These are phyloP conservation scores for Drosophila sucinea DNA, from an alignment of 1,140 invertebrate genomes.

Conservation along the genomic window DNA sequence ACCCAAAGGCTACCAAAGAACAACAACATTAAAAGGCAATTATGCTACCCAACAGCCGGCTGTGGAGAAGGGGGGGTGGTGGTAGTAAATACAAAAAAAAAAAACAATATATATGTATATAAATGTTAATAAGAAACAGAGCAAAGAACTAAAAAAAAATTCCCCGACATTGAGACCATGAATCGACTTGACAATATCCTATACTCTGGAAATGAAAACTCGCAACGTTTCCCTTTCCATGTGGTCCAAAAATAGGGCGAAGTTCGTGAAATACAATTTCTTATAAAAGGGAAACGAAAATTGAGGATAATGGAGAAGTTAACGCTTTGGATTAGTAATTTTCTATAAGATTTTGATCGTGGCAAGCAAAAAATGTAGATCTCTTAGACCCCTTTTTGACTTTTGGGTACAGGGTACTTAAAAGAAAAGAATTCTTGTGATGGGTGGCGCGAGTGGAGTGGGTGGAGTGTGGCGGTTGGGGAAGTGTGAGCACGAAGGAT, in stretches of 20 bases:
- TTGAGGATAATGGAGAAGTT: no score
- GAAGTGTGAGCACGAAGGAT: conserved; percentile 3
- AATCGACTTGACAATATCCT: neutral
- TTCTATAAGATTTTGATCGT: no score
- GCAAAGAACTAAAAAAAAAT: conserved; percentile 25
- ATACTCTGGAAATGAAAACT: neutral
- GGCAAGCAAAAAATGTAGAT: no score
- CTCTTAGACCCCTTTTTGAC: no score
- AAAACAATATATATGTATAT: conserved; percentile 14
- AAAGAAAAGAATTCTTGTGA: neutral
- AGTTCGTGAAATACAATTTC: no score
- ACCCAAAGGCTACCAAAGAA: conserved; percentile 26
- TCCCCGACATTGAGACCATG: neutral
- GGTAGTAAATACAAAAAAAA: conserved; percentile 6
- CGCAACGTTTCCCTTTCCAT: no score
- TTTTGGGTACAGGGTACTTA: neutral
- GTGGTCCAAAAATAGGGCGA: no score
- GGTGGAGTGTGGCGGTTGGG: neutral
- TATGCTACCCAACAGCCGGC: conserved; percentile 41
- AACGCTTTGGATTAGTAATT: no score
- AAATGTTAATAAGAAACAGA: conserved; percentile 60
- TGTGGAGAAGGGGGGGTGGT: conserved; percentile 16
- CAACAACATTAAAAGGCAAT: conserved; percentile 73
- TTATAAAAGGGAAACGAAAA: no score
- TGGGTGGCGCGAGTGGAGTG: no score